Evolutionary conservation across 1,140 invertebrate species (phyloP).

Genomic region (Dysdera silvatica): DNA sequence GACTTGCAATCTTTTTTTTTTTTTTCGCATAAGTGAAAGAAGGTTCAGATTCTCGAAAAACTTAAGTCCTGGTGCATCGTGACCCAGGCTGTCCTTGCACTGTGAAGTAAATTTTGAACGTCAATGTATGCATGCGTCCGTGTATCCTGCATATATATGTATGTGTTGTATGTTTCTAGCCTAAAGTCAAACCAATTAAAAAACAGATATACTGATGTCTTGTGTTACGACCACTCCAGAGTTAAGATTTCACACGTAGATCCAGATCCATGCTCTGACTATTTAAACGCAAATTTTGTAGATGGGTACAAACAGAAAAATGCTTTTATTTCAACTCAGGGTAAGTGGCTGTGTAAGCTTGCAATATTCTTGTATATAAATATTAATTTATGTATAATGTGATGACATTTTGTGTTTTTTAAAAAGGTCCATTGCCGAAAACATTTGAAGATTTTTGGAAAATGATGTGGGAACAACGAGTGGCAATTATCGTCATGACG

Average conservation of each 20-base stretch:
- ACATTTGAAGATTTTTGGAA: conserved; percentile 86
- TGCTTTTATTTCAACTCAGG: conserved; percentile 96
- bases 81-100: too few species aligned
- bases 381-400: background rate
- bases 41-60: too few species aligned
- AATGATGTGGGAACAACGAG: conserved; percentile 75
- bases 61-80: too few species aligned
- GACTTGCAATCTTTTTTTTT: too few species aligned
- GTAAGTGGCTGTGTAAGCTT: conserved; percentile 51
- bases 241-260: conserved; percentile 63
- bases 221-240: conserved; percentile 89
- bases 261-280: conserved; percentile 71
- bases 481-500: conserved; percentile 79
- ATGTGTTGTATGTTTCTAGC: conserved; percentile 48
- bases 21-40: too few species aligned
- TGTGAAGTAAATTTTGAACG: too few species aligned
- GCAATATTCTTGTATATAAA: background rate
- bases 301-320: conserved; percentile 96
- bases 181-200: conserved; percentile 74
- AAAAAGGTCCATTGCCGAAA: conserved; percentile 66
- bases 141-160: too few species aligned
- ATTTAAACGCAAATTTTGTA: conserved; percentile 97
- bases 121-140: too few species aligned
- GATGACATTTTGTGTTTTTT: background rate
- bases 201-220: conserved; percentile 92